phyloP scores from a whole-genome alignment of 2,888 invertebrate genomes.

The Anticlea derivata region DNA sequence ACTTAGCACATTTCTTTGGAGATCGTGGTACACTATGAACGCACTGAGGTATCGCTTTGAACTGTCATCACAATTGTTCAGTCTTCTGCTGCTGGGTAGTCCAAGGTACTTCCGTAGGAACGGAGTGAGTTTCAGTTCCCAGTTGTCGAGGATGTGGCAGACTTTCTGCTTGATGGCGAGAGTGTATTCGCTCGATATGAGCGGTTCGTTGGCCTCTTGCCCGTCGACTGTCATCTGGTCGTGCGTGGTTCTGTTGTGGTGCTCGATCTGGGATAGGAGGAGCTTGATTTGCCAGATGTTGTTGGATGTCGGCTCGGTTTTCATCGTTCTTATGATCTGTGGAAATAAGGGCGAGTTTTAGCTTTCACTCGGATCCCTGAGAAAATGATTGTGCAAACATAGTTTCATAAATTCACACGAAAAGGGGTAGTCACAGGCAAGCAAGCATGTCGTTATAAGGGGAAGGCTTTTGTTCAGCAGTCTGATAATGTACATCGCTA shows the following conservation, averaged over 20 bases:
- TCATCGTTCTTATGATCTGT: constrained; percentile 83
- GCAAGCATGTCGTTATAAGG: no score
- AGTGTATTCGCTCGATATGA: constrained; percentile 85
- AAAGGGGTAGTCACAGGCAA: no score
- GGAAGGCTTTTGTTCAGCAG: no score
- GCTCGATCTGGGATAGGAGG: constrained; percentile 82
- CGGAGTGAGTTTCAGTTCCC: constrained; percentile 76
- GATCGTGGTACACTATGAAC: constrained; percentile 84
- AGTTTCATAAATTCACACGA: no score
- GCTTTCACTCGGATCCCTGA: no score
- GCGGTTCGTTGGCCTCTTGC: constrained; percentile 61
- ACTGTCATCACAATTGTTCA: constrained; percentile 54
- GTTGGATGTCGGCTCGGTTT: constrained; percentile 77
- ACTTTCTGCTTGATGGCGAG: constrained; percentile 85
- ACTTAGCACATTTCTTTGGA: constrained; percentile 71
- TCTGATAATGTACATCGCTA: no score
- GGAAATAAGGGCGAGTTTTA: neutral
- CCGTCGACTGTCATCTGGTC: constrained; percentile 65
- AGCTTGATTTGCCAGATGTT: constrained; percentile 91
- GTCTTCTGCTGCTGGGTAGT: constrained; percentile 57
- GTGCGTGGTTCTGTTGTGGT: constrained; percentile 50
- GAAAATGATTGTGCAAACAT: no score
- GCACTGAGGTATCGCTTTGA: constrained; percentile 73
- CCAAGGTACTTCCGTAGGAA: constrained; percentile 80
- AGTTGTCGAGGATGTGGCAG: constrained; percentile 77